Percentiles rank a stretch among this genome's conserved stretches.
Evolutionary conservation across 2,888 invertebrate genomes (phyloP).

Genomic region (Rotaria sp.): DNA sequence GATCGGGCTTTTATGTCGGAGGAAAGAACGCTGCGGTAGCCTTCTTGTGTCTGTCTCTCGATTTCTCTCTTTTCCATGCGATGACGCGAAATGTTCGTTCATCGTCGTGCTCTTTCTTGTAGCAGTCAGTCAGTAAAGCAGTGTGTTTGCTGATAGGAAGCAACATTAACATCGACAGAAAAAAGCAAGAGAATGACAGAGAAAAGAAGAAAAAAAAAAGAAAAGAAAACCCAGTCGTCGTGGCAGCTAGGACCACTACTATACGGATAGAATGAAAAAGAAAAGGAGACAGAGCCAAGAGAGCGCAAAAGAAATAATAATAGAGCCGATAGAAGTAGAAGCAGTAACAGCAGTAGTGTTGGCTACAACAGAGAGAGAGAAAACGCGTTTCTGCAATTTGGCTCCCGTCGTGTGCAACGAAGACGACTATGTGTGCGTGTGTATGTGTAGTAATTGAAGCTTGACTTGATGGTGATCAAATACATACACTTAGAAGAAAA

Average conservation of each 20-base stretch:
- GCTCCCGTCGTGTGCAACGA: background rate
- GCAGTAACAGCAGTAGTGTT: background rate
- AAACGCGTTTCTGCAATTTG: slow-evolving; percentile 14
- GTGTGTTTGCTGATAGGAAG: slow-evolving; percentile 14
- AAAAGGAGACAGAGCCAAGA: background rate
- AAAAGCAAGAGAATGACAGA: background rate
- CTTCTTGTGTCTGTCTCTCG: background rate
- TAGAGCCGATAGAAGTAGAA: background rate
- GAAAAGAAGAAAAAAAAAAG: background rate
- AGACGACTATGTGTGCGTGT: background rate
- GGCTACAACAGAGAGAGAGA: background rate
- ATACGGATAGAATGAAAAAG: background rate
- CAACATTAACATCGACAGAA: background rate
- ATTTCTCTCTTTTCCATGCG: background rate
- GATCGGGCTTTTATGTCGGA: background rate
- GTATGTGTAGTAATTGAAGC: background rate
- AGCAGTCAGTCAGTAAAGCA: background rate
- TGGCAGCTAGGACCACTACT: slow-evolving; percentile 8
- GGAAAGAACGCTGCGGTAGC: background rate
- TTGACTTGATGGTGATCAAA: slow-evolving; percentile 19
- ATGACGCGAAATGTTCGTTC: slow-evolving; percentile 7
- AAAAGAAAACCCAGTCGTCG: slow-evolving; percentile 11
- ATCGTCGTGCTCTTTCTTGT: background rate
- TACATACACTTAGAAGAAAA: background rate
- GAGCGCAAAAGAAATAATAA: slow-evolving; percentile 20